These are phyloP conservation scores for Petrolisthes manimaculis DNA, from an alignment of 2,888 invertebrate species.

Conservation along the genomic window DNA sequence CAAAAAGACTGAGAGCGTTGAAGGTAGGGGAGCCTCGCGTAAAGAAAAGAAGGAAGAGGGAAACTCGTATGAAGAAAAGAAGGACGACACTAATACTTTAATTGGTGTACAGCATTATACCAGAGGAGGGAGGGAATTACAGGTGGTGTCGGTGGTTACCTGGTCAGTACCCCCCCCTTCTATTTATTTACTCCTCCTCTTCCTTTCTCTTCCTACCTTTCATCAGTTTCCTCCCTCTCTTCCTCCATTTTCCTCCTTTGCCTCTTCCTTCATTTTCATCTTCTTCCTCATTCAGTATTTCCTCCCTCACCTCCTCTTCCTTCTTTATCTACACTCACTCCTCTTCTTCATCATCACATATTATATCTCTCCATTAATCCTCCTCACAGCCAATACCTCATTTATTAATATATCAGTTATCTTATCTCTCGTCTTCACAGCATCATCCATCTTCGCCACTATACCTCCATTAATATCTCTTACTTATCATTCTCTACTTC, in stretches of 20 bases:
- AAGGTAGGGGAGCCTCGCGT: too few relatives aligned
- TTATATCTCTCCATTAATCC: too few relatives aligned
- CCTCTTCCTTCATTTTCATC: background rate
- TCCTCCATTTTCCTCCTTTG: background rate
- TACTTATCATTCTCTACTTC: too few relatives aligned
- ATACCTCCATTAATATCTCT: too few relatives aligned
- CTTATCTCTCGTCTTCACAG: too few relatives aligned
- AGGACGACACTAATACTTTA: background rate
- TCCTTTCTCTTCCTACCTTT: too few relatives aligned
- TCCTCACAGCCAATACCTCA: too few relatives aligned
- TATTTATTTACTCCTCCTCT: background rate
- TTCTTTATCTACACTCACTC: background rate
- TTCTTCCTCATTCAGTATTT: background rate
- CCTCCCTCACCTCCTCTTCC: conserved; percentile 7
- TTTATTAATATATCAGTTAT: too few relatives aligned
- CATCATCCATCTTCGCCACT: too few relatives aligned
- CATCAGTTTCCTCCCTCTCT: background rate
- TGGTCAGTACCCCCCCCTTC: background rate
- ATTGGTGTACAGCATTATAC: background rate
- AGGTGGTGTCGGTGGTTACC: background rate
- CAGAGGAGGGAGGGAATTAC: background rate
- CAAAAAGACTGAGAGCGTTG: too few relatives aligned
- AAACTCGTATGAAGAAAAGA: background rate
- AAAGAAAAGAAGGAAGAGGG: too few relatives aligned
- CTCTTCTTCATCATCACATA: too few relatives aligned